A percentile compares a stretch with the other conserved stretches of the same genome.
Evolutionary conservation across 1,140 invertebrate species (phyloP).

Genomic region (Drosophila lacertosa): DNA sequence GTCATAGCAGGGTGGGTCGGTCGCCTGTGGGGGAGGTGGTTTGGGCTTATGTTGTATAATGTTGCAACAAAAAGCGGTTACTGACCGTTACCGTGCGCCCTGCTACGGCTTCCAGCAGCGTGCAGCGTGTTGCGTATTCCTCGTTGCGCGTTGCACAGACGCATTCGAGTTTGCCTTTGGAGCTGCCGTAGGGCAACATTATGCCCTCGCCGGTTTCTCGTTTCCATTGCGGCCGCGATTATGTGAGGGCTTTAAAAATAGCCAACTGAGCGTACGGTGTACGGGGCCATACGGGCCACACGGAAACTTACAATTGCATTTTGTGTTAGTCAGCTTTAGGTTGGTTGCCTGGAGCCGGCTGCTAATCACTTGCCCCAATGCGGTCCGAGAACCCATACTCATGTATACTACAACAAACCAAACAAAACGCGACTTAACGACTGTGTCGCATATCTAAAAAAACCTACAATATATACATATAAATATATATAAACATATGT

Average conservation of each 20-base stretch:
- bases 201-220: constrained; percentile 9
- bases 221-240: constrained; percentile 26
- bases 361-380: constrained; percentile 41
- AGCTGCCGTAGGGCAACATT: neutral
- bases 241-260: constrained; percentile 42
- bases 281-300: constrained; percentile 6
- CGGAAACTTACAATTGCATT: constrained; percentile 25
- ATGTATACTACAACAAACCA: constrained; percentile 2
- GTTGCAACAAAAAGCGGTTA: constrained; percentile 66
- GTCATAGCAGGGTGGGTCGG: constrained; percentile 54
- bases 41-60: constrained; percentile 59
- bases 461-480: constrained; percentile 40
- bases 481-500: no score
- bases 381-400: constrained; percentile 18
- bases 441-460: constrained; percentile 59
- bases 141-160: neutral
- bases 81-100: constrained; percentile 48
- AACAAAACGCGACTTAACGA: neutral
- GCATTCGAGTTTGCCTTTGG: constrained; percentile 2
- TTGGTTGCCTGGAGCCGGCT: constrained; percentile 19
- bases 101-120: constrained; percentile 62
- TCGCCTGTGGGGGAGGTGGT: constrained; percentile 8
- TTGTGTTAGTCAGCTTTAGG: constrained; percentile 18
- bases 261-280: constrained; percentile 17
- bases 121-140: constrained; percentile 50